Percentiles rank a stretch among this genome's conserved stretches.
Evolutionary conservation across 2,113 vertebrate species (phyloP).

Genomic region (Siniperca knerii): DNA sequence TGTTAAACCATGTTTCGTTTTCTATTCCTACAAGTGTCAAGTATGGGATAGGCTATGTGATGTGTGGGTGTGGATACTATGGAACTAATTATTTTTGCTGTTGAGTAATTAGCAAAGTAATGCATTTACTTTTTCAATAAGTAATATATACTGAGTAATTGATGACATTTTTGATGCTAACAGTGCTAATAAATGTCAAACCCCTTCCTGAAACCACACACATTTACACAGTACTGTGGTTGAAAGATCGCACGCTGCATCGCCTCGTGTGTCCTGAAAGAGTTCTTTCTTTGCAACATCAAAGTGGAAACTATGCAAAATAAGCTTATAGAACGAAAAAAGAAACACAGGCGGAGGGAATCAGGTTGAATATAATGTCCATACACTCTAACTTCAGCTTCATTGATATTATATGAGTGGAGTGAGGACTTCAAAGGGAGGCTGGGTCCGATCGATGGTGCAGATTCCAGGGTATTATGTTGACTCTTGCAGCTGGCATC

Average conservation of each 20-base stretch:
- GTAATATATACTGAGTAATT: neutral
- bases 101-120: neutral
- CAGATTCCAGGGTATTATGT: constrained; percentile 60
- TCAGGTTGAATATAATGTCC: constrained; percentile 48
- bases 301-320: constrained; percentile 66
- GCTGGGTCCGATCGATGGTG: constrained; percentile 38
- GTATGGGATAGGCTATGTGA: neutral
- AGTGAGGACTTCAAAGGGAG: constrained; percentile 63
- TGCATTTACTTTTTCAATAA: neutral
- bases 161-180: neutral
- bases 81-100: neutral
- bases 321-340: constrained; percentile 32
- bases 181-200: neutral
- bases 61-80: neutral
- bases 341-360: constrained; percentile 35
- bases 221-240: neutral
- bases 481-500: constrained; percentile 45
- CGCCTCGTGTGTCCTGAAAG: constrained; percentile 40
- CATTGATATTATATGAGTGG: constrained; percentile 55
- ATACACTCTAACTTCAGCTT: constrained; percentile 38
- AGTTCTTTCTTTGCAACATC: constrained; percentile 54
- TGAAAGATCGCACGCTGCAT: constrained; percentile 23
- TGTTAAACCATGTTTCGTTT: neutral
- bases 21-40: neutral
- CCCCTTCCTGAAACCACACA: neutral